phyloP scores from a whole-genome alignment of 1,140 invertebrate genomes.

The Drosophila yakuba region DNA sequence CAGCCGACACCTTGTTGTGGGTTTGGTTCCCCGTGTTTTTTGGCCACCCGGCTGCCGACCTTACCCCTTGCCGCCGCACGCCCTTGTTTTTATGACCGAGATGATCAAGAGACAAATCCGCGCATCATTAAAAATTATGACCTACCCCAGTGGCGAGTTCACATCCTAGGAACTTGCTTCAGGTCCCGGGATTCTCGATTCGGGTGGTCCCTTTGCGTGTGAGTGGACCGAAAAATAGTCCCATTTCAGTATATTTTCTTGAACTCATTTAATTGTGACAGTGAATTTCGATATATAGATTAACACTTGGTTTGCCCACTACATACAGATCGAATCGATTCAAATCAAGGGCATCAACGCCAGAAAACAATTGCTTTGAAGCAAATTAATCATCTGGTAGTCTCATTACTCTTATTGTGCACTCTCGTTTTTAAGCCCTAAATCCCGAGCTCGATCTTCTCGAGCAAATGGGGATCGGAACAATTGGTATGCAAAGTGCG shows the following conservation, averaged over 20 bases:
- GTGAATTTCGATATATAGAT: too few species aligned
- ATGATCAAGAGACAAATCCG: conserved; percentile 60
- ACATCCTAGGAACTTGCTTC: conserved; percentile 27
- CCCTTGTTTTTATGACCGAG: conserved; percentile 39
- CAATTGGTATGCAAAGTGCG: conserved; percentile 80
- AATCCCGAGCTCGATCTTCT: conserved; percentile 12
- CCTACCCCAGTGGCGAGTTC: conserved; percentile 20
- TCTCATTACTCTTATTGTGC: not conserved
- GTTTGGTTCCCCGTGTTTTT: conserved; percentile 4
- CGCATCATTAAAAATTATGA: conserved; percentile 65
- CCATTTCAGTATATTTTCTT: not conserved
- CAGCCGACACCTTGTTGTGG: conserved; percentile 13
- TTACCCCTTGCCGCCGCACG: conserved; percentile 15
- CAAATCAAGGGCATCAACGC: too few species aligned
- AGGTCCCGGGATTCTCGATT: not conserved
- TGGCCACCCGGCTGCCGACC: conserved; percentile 32
- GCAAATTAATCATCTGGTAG: not conserved
- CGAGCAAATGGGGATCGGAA: conserved; percentile 34
- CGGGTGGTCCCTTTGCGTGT: conserved; percentile 6
- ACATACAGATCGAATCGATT: too few species aligned
- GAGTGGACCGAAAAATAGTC: not conserved
- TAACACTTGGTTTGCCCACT: not conserved
- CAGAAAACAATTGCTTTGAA: too few species aligned
- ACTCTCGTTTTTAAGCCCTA: conserved; percentile 19
- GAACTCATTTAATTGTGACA: too few species aligned